Conservation (phyloP, 2,888 invertebrate species). For the Aelia acuminata region DNA sequence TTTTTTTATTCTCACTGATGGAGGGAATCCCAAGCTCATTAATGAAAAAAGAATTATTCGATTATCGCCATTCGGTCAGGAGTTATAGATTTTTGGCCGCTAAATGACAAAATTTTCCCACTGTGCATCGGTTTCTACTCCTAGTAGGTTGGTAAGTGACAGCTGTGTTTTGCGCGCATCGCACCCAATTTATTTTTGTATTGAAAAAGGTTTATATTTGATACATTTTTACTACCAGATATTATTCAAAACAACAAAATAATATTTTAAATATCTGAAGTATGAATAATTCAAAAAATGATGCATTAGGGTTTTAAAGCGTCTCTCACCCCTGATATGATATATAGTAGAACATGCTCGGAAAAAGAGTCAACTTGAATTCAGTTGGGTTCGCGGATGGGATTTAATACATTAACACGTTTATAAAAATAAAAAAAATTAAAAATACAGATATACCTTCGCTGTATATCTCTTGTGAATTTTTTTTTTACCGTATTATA, state of each 20-base stretch:
- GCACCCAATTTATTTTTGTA: no score
- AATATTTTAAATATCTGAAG: neutral
- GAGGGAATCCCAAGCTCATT: no score
- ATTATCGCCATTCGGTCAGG: no score
- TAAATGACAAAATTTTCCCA: no score
- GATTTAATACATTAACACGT: constrained; percentile 35
- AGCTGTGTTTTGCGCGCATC: no score
- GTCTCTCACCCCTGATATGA: neutral
- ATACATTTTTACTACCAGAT: no score
- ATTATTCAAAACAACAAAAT: neutral
- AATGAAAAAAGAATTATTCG: no score
- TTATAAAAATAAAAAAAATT: neutral
- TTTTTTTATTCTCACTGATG: no score
- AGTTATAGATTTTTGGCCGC: no score
- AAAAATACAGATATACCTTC: neutral
- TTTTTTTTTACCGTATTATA: neutral
- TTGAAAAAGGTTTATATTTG: no score
- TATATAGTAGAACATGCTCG: neutral
- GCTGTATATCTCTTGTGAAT: constrained; percentile 21
- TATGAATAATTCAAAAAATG: neutral
- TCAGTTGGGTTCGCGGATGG: neutral
- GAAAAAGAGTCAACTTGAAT: neutral
- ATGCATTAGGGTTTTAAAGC: neutral
- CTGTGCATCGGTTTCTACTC: no score
- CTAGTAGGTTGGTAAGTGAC: no score